phyloP scores from a whole-genome alignment of 2,888 invertebrate genomes.

The Agrochola lychnidis region DNA sequence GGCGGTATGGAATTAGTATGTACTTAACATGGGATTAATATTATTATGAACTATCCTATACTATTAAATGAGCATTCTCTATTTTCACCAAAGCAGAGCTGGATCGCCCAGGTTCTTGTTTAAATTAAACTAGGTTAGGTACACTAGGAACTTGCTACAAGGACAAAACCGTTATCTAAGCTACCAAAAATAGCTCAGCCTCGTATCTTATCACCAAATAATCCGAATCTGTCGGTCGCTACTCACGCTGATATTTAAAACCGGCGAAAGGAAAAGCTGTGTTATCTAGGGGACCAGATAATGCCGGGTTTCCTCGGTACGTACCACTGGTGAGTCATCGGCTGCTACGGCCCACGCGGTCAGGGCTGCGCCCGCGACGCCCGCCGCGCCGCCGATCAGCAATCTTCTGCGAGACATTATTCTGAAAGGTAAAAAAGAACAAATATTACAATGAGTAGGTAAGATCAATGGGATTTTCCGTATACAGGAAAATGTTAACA shows the following conservation, averaged over 20 bases:
- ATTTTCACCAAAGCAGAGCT: too few relatives aligned
- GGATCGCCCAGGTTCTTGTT: too few relatives aligned
- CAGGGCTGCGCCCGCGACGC: conserved; percentile 91
- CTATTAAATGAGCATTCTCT: too few relatives aligned
- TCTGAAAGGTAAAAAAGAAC: conserved; percentile 73
- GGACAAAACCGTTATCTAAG: conserved; percentile 23
- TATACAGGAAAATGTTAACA: background rate
- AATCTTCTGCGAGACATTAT: conserved; percentile 91
- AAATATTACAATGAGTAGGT: background rate
- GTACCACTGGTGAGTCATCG: conserved; percentile 87
- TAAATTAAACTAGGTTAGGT: too few relatives aligned
- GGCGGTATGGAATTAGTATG: too few relatives aligned
- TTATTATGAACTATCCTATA: too few relatives aligned
- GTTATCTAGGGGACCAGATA: conserved; percentile 49
- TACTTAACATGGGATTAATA: too few relatives aligned
- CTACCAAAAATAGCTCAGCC: conserved; percentile 28
- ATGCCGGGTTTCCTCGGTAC: conserved; percentile 66
- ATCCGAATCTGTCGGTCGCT: conserved; percentile 11
- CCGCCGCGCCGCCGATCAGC: conserved; percentile 91
- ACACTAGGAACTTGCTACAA: background rate
- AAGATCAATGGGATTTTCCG: background rate
- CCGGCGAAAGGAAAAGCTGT: conserved; percentile 22
- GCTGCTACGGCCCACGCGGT: conserved; percentile 91
- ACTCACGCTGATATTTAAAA: conserved; percentile 45
- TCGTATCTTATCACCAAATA: conserved; percentile 33